Base-by-base conservation (phyloP, 2,113 vertebrate species). In the Cromileptes altivelis region DNA sequence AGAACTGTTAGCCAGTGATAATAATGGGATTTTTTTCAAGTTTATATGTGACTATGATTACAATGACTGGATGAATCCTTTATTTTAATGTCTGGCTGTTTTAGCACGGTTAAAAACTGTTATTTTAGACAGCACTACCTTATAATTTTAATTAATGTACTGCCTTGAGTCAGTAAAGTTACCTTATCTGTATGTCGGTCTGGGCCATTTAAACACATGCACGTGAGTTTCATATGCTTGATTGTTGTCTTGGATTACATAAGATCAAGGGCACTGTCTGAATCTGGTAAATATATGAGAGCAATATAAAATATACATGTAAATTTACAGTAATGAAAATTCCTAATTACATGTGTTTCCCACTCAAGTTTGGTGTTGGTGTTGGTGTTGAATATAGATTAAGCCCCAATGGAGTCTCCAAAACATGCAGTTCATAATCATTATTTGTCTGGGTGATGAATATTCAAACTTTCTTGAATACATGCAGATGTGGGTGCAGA, bases 241-340 rank as follows among this genome's bases (percentile, higher is more conserved):
- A 7, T 23, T 64, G 30, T 37, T 63, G 4, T 47, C 9, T 19
- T 27, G 17, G 3, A 33, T 7, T 1, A 57, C 6, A 14, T 7
- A 40, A 73, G 61, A 68, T 77, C 68, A 84, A 81, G 50, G 56
- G 11, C 53, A 76, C 15, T 11, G 47, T 12, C 42, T 45, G 33
- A 37, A 37, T 37, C 33, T 37, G 33, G 6, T 37, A 7, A 37
- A 37, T 37, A 37, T 37, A 45, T 45, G 42, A 45, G 42, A 45
- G 42, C 1, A 9, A 45, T 45, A 11, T 45, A 10, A 45, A 45
- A 45, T 45, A 45, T 12, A 45, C 1, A 45, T 45, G 42, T 45
- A 45, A 37, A 37, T 6, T 37, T 37, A 37, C 33, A 37, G 33
- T 8, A 37, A 37, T 37, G 6, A 37, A 37, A 64, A 23, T 42